Conservation (phyloP, 53 echinoderm and acorn worm species). For the Astropecten irregularis region DNA sequence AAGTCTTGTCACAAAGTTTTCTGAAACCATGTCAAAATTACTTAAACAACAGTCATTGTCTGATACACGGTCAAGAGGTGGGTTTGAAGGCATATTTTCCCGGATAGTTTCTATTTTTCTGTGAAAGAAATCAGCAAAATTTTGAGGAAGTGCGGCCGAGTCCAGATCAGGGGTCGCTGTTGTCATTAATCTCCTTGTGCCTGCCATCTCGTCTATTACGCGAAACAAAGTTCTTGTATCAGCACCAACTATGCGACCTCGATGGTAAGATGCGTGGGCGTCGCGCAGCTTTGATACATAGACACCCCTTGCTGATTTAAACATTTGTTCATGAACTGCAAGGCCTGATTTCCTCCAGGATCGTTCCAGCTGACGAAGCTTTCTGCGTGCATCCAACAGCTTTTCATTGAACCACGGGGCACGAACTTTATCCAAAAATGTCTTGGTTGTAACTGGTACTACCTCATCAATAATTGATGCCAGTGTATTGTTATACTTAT, state of each 20-base stretch:
- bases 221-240: constrained; percentile 1
- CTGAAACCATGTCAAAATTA: neutral
- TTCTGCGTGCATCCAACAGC: neutral
- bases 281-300: neutral
- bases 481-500: neutral
- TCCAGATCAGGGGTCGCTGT: neutral
- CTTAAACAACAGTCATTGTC: constrained; percentile 4
- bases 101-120: constrained; percentile 1
- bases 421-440: constrained; percentile 1
- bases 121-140: constrained; percentile 3
- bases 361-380: neutral
- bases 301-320: neutral
- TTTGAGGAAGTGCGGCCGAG: neutral
- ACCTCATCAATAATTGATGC: constrained; percentile 1
- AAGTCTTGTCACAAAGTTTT: neutral
- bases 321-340: neutral
- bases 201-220: neutral
- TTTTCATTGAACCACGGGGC: neutral
- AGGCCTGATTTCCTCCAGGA: constrained; percentile 15
- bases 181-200: neutral
- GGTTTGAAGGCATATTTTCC: neutral
- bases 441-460: neutral
- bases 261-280: no score
- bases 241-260: neutral
- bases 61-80: neutral